These are phyloP conservation scores for Chaunax sp. DNA, from an alignment of 2,797 vertebrate species.

Conservation along the genomic window DNA sequence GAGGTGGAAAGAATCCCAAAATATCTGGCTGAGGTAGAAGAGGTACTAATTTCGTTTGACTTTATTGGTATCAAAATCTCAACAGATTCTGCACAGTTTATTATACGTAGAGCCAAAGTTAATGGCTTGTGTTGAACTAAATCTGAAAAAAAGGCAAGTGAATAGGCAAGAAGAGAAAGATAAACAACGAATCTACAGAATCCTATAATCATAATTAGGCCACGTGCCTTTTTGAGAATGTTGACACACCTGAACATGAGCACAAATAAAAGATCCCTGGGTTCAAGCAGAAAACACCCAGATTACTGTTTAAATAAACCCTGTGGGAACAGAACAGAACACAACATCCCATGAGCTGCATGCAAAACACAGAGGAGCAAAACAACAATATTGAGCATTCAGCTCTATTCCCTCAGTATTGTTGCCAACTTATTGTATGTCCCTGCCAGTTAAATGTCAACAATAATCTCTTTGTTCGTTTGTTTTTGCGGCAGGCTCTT, in stretches of 20 bases:
- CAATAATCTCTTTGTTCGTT: conserved; percentile 41
- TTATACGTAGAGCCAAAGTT: neutral
- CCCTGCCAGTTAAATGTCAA: conserved; percentile 27
- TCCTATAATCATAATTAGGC: neutral
- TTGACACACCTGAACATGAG: neutral
- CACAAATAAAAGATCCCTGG: neutral
- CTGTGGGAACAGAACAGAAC: conserved; percentile 26
- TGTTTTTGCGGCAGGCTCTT: conserved; percentile 40
- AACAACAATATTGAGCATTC: conserved; percentile 22
- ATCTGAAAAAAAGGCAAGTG: neutral
- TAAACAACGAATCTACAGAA: neutral
- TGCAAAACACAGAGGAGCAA: conserved; percentile 1
- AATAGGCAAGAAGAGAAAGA: neutral
- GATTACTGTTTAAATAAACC: conserved; percentile 18
- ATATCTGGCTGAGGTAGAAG: conserved; percentile 2
- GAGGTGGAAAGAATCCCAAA: conserved; percentile 37
- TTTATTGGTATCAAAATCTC: neutral
- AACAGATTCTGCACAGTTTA: neutral
- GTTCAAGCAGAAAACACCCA: conserved; percentile 4
- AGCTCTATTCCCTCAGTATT: conserved; percentile 14
- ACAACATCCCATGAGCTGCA: conserved; percentile 20
- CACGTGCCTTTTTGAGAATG: neutral
- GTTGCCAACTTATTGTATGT: conserved; percentile 8
- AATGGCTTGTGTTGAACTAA: neutral
- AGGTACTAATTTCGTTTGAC: neutral